phyloP scores from a whole-genome alignment of 1,140 invertebrate genomes.

The Calliopsis andreniformis region DNA sequence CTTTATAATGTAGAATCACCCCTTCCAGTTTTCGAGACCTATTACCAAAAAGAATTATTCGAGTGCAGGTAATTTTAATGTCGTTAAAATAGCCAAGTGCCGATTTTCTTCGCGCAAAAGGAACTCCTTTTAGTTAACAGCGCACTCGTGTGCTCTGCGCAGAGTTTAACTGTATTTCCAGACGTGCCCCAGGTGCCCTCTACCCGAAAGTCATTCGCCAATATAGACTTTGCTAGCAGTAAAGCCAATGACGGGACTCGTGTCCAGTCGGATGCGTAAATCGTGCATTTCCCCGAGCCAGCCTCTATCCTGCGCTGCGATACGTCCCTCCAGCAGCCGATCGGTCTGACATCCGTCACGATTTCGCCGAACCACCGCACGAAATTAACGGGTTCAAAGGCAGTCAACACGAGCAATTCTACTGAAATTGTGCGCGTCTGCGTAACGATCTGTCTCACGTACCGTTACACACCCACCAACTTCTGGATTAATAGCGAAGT shows the following conservation, averaged over 20 bases:
- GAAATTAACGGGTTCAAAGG: constrained; percentile 64
- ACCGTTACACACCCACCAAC: neutral
- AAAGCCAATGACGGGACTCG: constrained; percentile 71
- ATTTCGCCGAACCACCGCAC: constrained; percentile 41
- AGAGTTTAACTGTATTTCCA: constrained; percentile 68
- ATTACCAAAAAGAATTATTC: no score
- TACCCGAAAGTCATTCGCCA: constrained; percentile 65
- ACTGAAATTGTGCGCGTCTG: constrained; percentile 39
- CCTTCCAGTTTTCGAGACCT: no score
- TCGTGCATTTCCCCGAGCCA: constrained; percentile 55
- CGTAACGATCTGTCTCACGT: constrained; percentile 28
- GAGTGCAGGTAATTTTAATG: neutral
- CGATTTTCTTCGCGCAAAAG: neutral
- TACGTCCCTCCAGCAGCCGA: constrained; percentile 37
- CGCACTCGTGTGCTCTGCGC: constrained; percentile 13
- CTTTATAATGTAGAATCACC: no score
- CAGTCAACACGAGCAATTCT: constrained; percentile 33
- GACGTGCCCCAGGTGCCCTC: constrained; percentile 68
- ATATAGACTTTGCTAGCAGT: constrained; percentile 73
- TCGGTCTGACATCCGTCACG: constrained; percentile 59
- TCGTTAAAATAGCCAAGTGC: constrained; percentile 14
- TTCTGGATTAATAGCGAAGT: constrained; percentile 6
- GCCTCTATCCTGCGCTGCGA: constrained; percentile 11
- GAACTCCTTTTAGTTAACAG: neutral
- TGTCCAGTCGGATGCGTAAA: constrained; percentile 68